Base-by-base conservation (phyloP, 2,888 invertebrate species). In the Scelioninae gen. 2 region DNA sequence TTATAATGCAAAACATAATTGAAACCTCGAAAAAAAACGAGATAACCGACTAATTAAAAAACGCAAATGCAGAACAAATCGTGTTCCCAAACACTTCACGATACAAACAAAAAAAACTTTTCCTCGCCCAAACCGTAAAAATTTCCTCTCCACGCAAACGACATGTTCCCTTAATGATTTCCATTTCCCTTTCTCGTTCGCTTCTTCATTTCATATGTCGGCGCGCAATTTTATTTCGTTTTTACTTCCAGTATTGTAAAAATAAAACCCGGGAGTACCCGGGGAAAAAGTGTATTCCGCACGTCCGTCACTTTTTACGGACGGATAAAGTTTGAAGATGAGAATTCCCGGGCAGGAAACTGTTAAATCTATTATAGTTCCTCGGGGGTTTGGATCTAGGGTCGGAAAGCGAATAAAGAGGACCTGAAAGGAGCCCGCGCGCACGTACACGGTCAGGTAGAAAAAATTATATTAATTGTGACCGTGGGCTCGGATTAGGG, bases 301-400 rank as follows among this genome's bases (percentile, higher is more conserved):
- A 65, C 73, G 68, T 65, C 73, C 73, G 60, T 69, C 69, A 69
- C 58, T 63, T 68, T 73, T 73, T 68, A 68, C 61, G 52, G 11
- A n/a, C 41, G 68, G 63, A 64, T 68, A 73, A 73, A 68, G 65
- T 68, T 73, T 73, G 73, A 69, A 68, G 73, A 68, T 64, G 73
- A 64, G 73, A 69, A 63, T 63, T 57, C 63, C 53, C 45, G 28
- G 67, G 58, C 68, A 68, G 73, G 73, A 73, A 73, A 73, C 73
- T 73, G 73, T 69, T 73, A 73, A 73, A 73, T 73, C 73, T 73
- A 69, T 73, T 73, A 73, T 73, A 73, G 73, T 73, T 64, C 73
- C 73, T 73, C 64, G 53, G 73, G 73, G 73, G 68, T 64, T 73
- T 64, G 37, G 19, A 73, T 53, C 53, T 58, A 63, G 57, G 73